These are phyloP conservation scores for Nematolebias whitei DNA, from an alignment of 2,113 vertebrate genomes.

Conservation along the genomic window DNA sequence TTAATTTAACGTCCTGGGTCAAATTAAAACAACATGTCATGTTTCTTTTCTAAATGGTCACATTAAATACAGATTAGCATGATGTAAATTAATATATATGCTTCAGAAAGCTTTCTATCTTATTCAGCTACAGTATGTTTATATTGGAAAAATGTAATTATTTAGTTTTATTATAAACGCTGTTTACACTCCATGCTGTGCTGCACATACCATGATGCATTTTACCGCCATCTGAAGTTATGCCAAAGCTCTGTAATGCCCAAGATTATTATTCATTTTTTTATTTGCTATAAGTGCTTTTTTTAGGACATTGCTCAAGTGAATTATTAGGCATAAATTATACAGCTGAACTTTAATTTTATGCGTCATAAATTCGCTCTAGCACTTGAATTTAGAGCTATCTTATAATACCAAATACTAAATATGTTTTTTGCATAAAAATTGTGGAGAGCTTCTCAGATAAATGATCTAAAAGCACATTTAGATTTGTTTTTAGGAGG, in stretches of 20 bases:
- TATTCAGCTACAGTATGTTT: no score
- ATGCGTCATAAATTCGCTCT: constrained; percentile 17
- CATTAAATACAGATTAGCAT: no score
- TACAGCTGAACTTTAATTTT: constrained; percentile 29
- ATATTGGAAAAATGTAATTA: background rate
- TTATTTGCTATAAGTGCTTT: constrained; percentile 34
- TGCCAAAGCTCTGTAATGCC: constrained; percentile 21
- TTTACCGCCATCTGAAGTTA: constrained; percentile 19
- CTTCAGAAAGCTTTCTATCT: no score
- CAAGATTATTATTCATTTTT: constrained; percentile 24
- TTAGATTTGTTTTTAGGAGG: background rate
- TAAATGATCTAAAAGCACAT: constrained; percentile 22
- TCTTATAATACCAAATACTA: background rate
- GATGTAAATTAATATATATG: no score
- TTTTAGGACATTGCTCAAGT: constrained; percentile 21
- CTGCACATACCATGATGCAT: constrained; percentile 3
- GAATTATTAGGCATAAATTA: constrained; percentile 41
- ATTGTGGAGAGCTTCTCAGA: constrained; percentile 13
- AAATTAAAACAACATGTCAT: no score
- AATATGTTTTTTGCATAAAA: background rate
- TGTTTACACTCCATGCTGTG: background rate
- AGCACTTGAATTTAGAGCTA: background rate
- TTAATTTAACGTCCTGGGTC: no score
- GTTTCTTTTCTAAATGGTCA: no score
- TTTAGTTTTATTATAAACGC: constrained; percentile 8